phyloP scores from a whole-genome alignment of 2,888 invertebrate species.

The Priapulus caudatus region DNA sequence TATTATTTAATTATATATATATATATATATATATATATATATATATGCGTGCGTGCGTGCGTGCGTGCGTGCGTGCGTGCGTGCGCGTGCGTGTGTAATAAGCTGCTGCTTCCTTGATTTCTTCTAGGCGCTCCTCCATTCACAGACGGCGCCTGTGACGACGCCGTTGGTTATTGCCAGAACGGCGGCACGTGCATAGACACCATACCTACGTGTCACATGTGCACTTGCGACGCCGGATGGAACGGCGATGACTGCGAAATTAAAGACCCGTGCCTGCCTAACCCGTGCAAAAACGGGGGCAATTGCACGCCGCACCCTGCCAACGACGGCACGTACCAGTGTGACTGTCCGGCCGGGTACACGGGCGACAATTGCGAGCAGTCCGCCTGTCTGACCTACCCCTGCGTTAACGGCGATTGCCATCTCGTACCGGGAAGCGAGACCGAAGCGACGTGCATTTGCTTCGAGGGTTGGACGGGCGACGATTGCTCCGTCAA shows the following conservation, averaged over 20 bases:
- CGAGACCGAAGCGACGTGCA: not conserved
- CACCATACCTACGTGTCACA: not conserved
- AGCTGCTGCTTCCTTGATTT: no score
- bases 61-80: no score
- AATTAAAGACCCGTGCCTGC: not conserved
- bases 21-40: no score
- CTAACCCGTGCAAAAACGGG: not conserved
- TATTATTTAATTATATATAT: no score
- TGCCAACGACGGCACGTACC: not conserved
- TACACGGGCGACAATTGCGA: not conserved
- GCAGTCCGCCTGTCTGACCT: not conserved
- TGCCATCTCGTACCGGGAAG: not conserved
- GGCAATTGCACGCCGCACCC: not conserved
- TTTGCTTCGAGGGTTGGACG: not conserved
- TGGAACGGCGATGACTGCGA: not conserved
- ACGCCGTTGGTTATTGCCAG: no score
- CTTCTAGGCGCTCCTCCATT: no score
- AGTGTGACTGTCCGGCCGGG: not conserved
- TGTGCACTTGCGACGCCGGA: not conserved
- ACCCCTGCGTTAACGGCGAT: slow-evolving; percentile 3
- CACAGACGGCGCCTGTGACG: no score
- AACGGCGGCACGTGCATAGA: not conserved
- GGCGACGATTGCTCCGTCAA: not conserved
- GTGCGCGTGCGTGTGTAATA: no score
- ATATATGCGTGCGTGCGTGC: no score